These are phyloP conservation scores for Lycocerus yunnanus DNA, from an alignment of 2,888 invertebrate species.

Conservation along the genomic window DNA sequence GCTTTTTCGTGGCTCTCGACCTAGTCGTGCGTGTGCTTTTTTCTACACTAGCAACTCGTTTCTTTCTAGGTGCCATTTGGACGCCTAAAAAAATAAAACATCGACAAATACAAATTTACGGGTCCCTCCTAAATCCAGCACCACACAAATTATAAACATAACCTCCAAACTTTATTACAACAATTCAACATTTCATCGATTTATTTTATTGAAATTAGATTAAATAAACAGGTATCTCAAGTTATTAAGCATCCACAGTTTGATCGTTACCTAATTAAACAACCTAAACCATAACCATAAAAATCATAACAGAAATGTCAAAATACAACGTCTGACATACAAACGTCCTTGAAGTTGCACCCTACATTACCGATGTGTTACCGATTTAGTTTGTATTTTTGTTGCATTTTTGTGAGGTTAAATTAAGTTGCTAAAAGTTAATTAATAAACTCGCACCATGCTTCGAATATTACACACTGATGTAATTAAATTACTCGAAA, in stretches of 20 bases:
- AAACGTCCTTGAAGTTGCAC: neutral
- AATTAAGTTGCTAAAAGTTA: neutral
- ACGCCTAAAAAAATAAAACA: neutral
- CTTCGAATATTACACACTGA: neutral
- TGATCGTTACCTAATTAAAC: neutral
- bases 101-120: neutral
- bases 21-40: neutral
- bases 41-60: constrained; percentile 6
- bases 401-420: neutral
- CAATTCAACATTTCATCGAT: neutral
- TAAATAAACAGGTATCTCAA: neutral
- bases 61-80: constrained; percentile 30
- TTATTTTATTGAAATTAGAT: neutral
- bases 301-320: neutral
- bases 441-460: neutral
- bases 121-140: neutral
- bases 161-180: neutral
- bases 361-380: neutral
- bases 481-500: constrained; percentile 36
- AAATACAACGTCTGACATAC: neutral
- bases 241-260: neutral
- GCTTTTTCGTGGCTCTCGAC: neutral
- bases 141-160: neutral
- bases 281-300: neutral
- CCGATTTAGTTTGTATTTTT: neutral